Percentiles rank a stretch among this genome's conserved stretches.
phyloP scores from a whole-genome alignment of 2,888 invertebrate species.

The Drosophila niveifrons region DNA sequence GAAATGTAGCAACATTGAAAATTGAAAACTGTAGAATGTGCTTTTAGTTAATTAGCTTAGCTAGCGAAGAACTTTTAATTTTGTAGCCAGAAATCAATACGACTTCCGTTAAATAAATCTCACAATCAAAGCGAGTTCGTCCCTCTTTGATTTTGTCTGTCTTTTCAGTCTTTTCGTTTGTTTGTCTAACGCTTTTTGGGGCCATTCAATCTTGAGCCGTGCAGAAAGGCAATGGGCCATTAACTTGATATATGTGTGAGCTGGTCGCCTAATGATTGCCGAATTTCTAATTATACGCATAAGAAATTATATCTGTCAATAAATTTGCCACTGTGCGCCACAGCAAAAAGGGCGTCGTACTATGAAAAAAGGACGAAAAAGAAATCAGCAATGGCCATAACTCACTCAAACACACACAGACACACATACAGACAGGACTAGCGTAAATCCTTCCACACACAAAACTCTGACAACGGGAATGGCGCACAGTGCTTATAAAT shows the following conservation, averaged over 20 bases:
- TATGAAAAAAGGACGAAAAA: conserved; percentile 68
- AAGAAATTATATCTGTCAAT: conserved; percentile 82
- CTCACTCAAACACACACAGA: conserved; percentile 74
- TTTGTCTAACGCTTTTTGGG: conserved; percentile 39
- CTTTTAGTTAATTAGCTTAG: conserved; percentile 45
- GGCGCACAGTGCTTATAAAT: conserved; percentile 77
- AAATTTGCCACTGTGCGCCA: conserved; percentile 81
- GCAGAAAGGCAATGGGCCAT: conserved; percentile 71
- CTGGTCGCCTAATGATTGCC: conserved; percentile 77
- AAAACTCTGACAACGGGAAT: conserved; percentile 71
- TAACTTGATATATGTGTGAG: conserved; percentile 74
- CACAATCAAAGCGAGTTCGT: conserved; percentile 22
- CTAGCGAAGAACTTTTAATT: background rate
- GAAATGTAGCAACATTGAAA: background rate
- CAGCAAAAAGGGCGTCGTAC: conserved; percentile 47
- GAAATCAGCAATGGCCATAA: conserved; percentile 78
- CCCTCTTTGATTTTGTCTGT: conserved; percentile 5
- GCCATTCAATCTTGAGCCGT: conserved; percentile 58
- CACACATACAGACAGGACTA: conserved; percentile 43
- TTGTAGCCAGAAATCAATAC: conserved; percentile 19
- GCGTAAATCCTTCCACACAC: conserved; percentile 76
- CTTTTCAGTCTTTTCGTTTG: conserved; percentile 22
- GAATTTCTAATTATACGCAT: conserved; percentile 82
- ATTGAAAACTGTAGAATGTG: conserved; percentile 4
- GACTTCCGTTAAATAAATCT: conserved; percentile 38